These are phyloP conservation scores for Fistularia tabacaria DNA, from an alignment of 2,797 vertebrate species.

Conservation along the genomic window DNA sequence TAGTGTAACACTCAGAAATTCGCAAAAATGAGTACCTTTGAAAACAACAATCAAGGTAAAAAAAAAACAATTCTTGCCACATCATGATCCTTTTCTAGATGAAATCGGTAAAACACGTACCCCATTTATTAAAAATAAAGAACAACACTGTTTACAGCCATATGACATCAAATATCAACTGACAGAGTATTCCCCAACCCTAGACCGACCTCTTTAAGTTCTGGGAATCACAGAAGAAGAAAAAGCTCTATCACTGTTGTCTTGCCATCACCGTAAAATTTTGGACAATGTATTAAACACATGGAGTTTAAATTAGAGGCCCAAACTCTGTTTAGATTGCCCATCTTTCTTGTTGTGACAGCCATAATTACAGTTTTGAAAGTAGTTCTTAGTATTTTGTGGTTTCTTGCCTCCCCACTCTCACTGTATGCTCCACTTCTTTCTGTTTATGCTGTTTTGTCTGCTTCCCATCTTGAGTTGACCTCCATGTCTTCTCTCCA, in stretches of 20 bases:
- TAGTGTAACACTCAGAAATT: too few relatives aligned
- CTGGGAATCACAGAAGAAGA: too few relatives aligned
- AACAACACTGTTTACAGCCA: too few relatives aligned
- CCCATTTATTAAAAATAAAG: too few relatives aligned
- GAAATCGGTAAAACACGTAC: too few relatives aligned
- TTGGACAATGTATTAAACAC: slow-evolving; percentile 13
- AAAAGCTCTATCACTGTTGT: neutral
- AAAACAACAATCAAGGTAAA: too few relatives aligned
- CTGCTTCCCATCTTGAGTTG: neutral
- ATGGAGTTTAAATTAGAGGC: slow-evolving; percentile 33
- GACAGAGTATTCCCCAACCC: too few relatives aligned
- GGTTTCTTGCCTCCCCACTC: neutral
- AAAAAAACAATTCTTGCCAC: too few relatives aligned
- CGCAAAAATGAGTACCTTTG: too few relatives aligned
- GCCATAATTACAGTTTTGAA: slow-evolving; percentile 38
- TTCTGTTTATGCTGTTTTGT: slow-evolving; percentile 3
- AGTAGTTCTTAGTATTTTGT: neutral
- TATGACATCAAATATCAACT: too few relatives aligned
- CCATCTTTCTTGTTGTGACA: slow-evolving; percentile 29
- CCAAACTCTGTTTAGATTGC: slow-evolving; percentile 22
- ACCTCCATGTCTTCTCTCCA: neutral
- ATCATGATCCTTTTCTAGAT: too few relatives aligned
- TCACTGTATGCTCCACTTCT: neutral
- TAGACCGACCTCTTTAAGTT: too few relatives aligned
- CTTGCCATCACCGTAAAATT: slow-evolving; percentile 17